These are phyloP conservation scores for Calliphora vomitoria DNA, from an alignment of 2,888 invertebrate genomes.

Conservation along the genomic window DNA sequence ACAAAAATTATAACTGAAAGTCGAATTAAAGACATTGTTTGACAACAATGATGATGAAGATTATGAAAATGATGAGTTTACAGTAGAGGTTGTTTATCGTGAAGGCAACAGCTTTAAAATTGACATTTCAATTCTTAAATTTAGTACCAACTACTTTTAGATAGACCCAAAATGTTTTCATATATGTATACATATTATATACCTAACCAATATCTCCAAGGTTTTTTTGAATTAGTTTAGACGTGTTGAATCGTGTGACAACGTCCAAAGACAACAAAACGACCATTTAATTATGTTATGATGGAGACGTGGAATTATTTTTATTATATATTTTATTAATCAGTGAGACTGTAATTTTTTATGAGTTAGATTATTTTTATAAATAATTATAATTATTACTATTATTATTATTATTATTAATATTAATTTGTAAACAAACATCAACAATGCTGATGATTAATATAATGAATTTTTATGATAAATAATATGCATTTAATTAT, in stretches of 20 bases:
- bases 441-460: conserved; percentile 53
- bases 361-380: conserved; percentile 67
- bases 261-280: neutral
- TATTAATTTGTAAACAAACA: conserved; percentile 56
- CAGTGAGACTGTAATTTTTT: conserved; percentile 74
- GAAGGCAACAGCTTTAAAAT: conserved; percentile 74
- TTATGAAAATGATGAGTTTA: conserved; percentile 31
- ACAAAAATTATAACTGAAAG: conserved; percentile 34
- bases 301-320: conserved; percentile 56
- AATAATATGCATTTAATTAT: conserved; percentile 72
- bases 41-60: conserved; percentile 16
- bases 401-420: conserved; percentile 28
- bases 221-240: conserved; percentile 19
- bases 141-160: conserved; percentile 73
- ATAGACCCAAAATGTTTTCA: conserved; percentile 74
- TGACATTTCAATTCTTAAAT: conserved; percentile 73
- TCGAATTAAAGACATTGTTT: conserved; percentile 39
- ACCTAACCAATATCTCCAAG: conserved; percentile 44
- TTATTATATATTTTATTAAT: conserved; percentile 68
- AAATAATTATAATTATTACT: conserved; percentile 45
- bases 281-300: conserved; percentile 20
- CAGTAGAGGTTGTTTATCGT: conserved; percentile 70
- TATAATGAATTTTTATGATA: conserved; percentile 65
- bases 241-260: conserved; percentile 26
- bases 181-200: conserved; percentile 47